phyloP scores from a whole-genome alignment of 2,113 vertebrate genomes.

The Ceuthmochares aereus region DNA sequence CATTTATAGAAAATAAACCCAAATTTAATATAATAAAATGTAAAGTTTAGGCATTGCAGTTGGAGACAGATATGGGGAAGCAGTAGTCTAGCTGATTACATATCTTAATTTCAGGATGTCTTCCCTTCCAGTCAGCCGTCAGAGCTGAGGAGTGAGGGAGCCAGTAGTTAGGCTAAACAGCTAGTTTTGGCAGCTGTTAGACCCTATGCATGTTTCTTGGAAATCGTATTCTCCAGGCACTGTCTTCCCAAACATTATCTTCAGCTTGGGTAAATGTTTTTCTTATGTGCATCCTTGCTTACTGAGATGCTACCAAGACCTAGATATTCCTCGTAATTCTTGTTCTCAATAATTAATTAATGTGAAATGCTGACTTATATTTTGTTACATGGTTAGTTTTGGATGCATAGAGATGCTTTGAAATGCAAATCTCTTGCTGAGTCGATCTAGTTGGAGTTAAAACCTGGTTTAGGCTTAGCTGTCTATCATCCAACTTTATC shows the following conservation, averaged over 20 bases:
- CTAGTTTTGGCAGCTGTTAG: not conserved
- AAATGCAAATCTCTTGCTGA: not conserved
- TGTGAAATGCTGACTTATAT: not conserved
- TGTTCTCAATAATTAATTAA: not conserved
- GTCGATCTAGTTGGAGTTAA: not conserved
- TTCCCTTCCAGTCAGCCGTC: not conserved
- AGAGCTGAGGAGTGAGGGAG: not conserved
- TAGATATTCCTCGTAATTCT: not conserved
- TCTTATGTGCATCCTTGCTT: not conserved
- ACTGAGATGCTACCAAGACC: not conserved
- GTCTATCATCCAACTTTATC: not conserved
- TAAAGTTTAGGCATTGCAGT: not conserved
- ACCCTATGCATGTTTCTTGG: not conserved
- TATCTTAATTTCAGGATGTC: not conserved
- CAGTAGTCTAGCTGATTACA: not conserved
- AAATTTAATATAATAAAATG: not conserved
- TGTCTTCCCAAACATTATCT: not conserved
- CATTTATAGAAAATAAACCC: not conserved
- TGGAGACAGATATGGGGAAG: not conserved
- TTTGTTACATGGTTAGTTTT: not conserved
- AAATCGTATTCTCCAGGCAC: no score
- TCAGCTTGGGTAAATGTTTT: not conserved
- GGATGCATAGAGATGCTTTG: not conserved
- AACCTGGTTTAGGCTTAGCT: not conserved
- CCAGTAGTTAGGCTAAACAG: not conserved